Evolutionary conservation across 1,140 invertebrate genomes (phyloP).

Genomic region (Drosophila asahinai): DNA sequence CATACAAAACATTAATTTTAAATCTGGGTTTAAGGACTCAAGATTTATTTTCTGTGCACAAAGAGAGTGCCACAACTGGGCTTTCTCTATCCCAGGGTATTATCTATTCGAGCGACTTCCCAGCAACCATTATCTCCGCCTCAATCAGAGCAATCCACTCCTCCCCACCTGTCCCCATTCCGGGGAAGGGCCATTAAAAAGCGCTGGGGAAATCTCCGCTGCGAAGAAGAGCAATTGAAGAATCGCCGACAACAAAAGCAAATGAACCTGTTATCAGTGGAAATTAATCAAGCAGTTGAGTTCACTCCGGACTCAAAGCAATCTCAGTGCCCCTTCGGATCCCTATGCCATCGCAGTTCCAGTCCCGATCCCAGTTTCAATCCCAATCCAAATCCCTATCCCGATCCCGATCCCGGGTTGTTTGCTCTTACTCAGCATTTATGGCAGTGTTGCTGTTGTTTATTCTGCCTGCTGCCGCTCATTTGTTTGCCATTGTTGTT

Average conservation of each 20-base stretch:
- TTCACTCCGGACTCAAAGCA: slow-evolving; percentile 38
- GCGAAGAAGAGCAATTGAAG: slow-evolving; percentile 67
- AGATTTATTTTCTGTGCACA: background rate
- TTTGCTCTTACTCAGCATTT: slow-evolving; percentile 80
- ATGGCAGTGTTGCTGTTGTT: slow-evolving; percentile 61
- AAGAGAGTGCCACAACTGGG: slow-evolving; percentile 4
- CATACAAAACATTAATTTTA: background rate
- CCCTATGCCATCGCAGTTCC: slow-evolving; percentile 2
- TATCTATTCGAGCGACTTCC: slow-evolving; percentile 27
- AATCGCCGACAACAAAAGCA: slow-evolving; percentile 80
- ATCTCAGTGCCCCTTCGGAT: slow-evolving; percentile 17
- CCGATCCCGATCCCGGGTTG: slow-evolving; percentile 54
- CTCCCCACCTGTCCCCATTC: slow-evolving; percentile 36
- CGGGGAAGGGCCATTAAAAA: slow-evolving; percentile 39
- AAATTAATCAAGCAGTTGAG: slow-evolving; percentile 78
- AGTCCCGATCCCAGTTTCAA: slow-evolving; percentile 5
- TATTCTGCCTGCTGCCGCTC: slow-evolving; percentile 57
- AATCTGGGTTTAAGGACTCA: background rate
- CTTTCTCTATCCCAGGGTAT: slow-evolving; percentile 15
- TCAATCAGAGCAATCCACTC: slow-evolving; percentile 37
- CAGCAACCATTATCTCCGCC: slow-evolving; percentile 25
- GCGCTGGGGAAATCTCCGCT: slow-evolving; percentile 44
- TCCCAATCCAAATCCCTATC: slow-evolving; percentile 17
- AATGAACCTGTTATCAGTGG: slow-evolving; percentile 83
- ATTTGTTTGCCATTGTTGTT: slow-evolving; percentile 82